These are phyloP conservation scores for Mactra quadrangularis DNA, from an alignment of 1,140 invertebrate species.

Conservation along the genomic window DNA sequence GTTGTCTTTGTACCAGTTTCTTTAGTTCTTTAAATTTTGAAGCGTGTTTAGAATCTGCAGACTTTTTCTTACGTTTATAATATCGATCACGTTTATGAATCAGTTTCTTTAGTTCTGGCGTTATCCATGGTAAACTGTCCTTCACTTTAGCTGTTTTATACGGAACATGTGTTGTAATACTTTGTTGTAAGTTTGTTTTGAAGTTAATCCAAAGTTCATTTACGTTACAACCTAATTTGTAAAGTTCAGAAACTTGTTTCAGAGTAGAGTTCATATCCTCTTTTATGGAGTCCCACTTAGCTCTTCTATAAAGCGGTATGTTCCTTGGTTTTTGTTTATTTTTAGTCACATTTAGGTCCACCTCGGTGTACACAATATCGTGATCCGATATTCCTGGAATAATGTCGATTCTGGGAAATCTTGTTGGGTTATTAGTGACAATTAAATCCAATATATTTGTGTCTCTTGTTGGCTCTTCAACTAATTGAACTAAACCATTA, in stretches of 20 bases:
- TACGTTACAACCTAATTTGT: background rate
- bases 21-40: conserved; percentile 39
- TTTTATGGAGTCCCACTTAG: conserved; percentile 49
- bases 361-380: conserved; percentile 49
- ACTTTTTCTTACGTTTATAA: conserved; percentile 56
- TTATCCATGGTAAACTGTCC: conserved; percentile 32
- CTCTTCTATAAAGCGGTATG: conserved; percentile 56
- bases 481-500: conserved; percentile 35
- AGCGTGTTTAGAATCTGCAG: background rate
- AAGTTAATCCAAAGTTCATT: conserved; percentile 31
- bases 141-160: conserved; percentile 47
- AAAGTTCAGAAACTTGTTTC: background rate
- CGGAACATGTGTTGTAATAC: conserved; percentile 18
- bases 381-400: conserved; percentile 60
- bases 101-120: background rate
- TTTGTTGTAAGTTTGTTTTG: too few species aligned
- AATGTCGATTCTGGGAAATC: conserved; percentile 17
- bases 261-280: background rate
- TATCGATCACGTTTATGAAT: conserved; percentile 36
- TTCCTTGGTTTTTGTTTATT: conserved; percentile 20
- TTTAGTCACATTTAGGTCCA: conserved; percentile 2
- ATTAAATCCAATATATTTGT: conserved; percentile 17
- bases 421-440: conserved; percentile 17
- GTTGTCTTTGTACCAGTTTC: conserved; percentile 17
- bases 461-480: conserved; percentile 39